Conservation (phyloP, 2,113 vertebrate genomes). For the Strix uralensis region DNA sequence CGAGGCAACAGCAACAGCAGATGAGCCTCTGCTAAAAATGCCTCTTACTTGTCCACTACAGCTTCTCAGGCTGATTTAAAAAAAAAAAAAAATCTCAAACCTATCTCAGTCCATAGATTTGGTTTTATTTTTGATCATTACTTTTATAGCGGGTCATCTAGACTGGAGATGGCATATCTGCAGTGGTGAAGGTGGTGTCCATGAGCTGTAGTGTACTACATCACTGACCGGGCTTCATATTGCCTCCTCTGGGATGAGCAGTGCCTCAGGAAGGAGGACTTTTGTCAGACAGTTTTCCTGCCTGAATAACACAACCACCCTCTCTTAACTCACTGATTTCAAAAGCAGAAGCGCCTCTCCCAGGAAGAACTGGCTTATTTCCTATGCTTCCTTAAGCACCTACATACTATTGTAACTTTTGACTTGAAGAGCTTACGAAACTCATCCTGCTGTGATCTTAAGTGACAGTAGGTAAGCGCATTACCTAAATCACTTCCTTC, state of each 20-base stretch:
- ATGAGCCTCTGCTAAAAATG: not conserved
- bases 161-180: not conserved
- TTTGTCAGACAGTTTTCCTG: slow-evolving; percentile 1
- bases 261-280: not conserved
- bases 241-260: not conserved
- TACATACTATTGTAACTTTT: not conserved
- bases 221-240: not conserved
- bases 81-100: not conserved
- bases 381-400: not conserved
- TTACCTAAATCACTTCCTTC: not conserved
- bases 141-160: not conserved
- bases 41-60: not conserved
- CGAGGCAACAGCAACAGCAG: not conserved
- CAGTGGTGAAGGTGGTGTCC: not conserved
- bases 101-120: fast-evolving
- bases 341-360: not conserved
- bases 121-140: not conserved
- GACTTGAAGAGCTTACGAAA: not conserved
- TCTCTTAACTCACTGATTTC: slow-evolving; percentile 1
- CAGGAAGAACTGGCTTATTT: not conserved
- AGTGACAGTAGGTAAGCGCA: not conserved
- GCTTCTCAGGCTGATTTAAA: not conserved
- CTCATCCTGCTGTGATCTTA: not conserved
- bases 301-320: not conserved
- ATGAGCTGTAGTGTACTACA: not conserved